Evolutionary conservation across 1,140 invertebrate species (phyloP).

Genomic region (Colletes gigas): DNA sequence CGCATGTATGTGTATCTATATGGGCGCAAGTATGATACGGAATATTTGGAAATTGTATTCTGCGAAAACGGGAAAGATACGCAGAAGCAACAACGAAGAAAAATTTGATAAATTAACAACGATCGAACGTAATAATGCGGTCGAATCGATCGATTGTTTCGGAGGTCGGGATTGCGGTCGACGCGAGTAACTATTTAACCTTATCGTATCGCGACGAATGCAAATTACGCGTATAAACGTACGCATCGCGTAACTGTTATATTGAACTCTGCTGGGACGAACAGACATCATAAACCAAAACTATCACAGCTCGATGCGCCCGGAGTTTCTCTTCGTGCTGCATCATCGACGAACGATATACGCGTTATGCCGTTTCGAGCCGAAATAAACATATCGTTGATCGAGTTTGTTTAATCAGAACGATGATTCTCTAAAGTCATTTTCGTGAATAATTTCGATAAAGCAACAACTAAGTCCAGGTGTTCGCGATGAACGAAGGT

Average conservation of each 20-base stretch:
- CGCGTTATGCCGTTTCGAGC: conserved; percentile 35
- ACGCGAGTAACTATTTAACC: conserved; percentile 52
- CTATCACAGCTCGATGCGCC: conserved; percentile 33
- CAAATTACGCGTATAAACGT: conserved; percentile 44
- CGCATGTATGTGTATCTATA: no score
- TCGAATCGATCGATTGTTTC: conserved; percentile 29
- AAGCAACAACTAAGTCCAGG: background rate
- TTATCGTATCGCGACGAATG: conserved; percentile 52
- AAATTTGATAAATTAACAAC: background rate
- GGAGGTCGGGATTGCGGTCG: conserved; percentile 38
- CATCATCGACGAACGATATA: conserved; percentile 47
- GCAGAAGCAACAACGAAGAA: background rate
- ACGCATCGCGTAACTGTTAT: conserved; percentile 7
- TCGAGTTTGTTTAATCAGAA: conserved; percentile 13
- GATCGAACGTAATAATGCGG: conserved; percentile 22
- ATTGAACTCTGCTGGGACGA: conserved; percentile 22
- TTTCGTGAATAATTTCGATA: background rate
- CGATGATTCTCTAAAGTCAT: background rate
- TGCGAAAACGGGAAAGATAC: no score
- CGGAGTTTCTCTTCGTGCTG: conserved; percentile 43
- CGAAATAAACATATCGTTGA: conserved; percentile 30
- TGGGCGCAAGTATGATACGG: no score
- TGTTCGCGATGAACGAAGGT: background rate
- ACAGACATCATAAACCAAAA: conserved; percentile 60
- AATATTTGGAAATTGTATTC: no score